Evolutionary conservation across 2,113 vertebrate genomes (phyloP).

Genomic region (Genyomyrus donnyi): DNA sequence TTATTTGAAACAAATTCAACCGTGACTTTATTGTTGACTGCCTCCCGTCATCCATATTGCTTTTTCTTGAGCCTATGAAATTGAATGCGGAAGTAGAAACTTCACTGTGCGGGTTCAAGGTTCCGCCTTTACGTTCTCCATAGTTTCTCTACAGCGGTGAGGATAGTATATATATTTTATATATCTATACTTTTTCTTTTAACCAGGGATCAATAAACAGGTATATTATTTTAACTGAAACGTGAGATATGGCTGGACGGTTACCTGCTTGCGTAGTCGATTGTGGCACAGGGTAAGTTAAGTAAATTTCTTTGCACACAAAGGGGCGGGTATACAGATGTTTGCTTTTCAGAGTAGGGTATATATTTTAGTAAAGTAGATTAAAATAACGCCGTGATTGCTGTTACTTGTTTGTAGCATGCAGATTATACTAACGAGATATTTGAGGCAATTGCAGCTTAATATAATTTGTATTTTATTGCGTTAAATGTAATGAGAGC

Average conservation of each 20-base stretch:
- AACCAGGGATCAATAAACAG: background rate
- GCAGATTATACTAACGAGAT: background rate
- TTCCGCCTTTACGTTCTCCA: conserved; percentile 62
- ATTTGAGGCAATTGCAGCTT: background rate
- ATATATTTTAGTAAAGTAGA: background rate
- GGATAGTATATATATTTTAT: background rate
- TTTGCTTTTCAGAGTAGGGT: background rate
- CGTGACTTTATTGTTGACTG: conserved; percentile 33
- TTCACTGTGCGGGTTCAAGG: conserved; percentile 53
- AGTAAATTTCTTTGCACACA: background rate
- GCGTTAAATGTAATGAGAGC: background rate
- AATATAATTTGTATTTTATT: background rate
- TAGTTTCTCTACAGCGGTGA: conserved; percentile 25
- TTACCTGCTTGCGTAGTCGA: conserved; percentile 95
- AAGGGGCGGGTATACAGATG: background rate
- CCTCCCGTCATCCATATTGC: conserved; percentile 59
- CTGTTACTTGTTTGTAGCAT: background rate
- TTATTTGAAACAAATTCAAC: background rate
- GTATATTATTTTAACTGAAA: conserved; percentile 19
- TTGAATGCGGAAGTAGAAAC: conserved; percentile 64
- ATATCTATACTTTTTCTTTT: background rate
- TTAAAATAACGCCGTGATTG: background rate
- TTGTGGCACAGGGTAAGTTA: conserved; percentile 90
- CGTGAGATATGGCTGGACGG: conserved; percentile 81
- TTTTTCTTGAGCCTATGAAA: conserved; percentile 39